Conservation (phyloP, 2,888 invertebrate genomes). For the Calameuta filiformis region DNA sequence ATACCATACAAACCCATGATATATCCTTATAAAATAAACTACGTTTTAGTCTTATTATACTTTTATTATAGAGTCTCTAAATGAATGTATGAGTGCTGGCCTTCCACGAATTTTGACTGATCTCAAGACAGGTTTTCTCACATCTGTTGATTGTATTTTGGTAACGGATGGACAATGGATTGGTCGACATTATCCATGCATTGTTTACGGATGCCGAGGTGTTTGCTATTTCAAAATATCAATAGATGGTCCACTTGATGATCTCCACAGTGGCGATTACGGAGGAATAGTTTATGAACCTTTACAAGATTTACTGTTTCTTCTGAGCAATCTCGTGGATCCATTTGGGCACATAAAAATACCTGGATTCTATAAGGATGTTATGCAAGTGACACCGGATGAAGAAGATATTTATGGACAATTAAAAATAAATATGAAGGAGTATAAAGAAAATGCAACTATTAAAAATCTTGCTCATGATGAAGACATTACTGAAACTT, state of each 20-base stretch:
- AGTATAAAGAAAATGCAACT: slow-evolving; percentile 31
- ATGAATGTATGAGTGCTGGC: slow-evolving; percentile 59
- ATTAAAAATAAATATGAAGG: slow-evolving; percentile 31
- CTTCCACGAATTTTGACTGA: slow-evolving; percentile 46
- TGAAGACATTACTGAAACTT: slow-evolving; percentile 30
- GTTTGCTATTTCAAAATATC: slow-evolving; percentile 41
- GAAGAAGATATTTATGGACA: slow-evolving; percentile 63
- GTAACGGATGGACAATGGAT: slow-evolving; percentile 66
- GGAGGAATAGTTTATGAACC: slow-evolving; percentile 54
- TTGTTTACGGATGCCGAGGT: slow-evolving; percentile 66
- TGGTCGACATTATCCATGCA: slow-evolving; percentile 64
- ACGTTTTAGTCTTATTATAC: background rate
- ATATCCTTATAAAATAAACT: background rate
- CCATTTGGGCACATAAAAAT: slow-evolving; percentile 57
- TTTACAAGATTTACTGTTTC: slow-evolving; percentile 60
- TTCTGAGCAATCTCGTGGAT: slow-evolving; percentile 55
- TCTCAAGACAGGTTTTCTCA: slow-evolving; percentile 59
- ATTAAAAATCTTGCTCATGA: slow-evolving; percentile 28
- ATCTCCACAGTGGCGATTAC: slow-evolving; percentile 44
- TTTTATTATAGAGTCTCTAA: slow-evolving; percentile 60
- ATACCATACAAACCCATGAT: slow-evolving; percentile 3
- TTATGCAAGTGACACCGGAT: slow-evolving; percentile 65
- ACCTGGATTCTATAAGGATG: slow-evolving; percentile 61
- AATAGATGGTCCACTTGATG: slow-evolving; percentile 29
- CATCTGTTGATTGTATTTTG: slow-evolving; percentile 59